Evolutionary conservation across 2,888 invertebrate genomes (phyloP), one percentile per base, ranked within the genome.

Genomic region (Candidula unifasciata): DNA sequence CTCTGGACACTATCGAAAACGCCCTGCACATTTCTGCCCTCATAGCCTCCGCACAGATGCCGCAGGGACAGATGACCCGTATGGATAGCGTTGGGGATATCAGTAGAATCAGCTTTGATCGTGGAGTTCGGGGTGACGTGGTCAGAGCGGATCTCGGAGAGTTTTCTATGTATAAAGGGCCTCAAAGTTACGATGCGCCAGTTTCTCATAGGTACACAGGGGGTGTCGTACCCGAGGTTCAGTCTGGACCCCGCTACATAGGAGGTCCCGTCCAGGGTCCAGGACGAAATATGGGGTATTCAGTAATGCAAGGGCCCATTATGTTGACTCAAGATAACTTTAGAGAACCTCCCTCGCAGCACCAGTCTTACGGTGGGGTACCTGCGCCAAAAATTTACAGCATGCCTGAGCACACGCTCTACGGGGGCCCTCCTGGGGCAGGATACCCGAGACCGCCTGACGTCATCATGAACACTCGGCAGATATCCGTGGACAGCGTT

Each of bases 1-100:
- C 99, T 92, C 98, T 90, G 86, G 90, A 90, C 60, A 88, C 86
- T 16, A 86, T 86, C 27, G 88, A 88, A 21, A 89, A 90, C 83
- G 91, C 90, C 57, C 81, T 90, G 24, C 84, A 87, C 77, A 88
- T 91, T n/a, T 81, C 54, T 69, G 86, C 85, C 3, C 66, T 86
- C 6, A 80, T 88, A 13, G 35, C 66, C 37, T 82, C 82, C 27
- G 74, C 84, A 35, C 85, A 85, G 74, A 44, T 52, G 44, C 64
- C 74, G 3, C 13, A 27, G 6, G 69, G 78, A 24, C 57, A 33
- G 16, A 54, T 33, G 3, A 35, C 18, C n/a, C 30, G 33, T 16
- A 6, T 21, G 3, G 79, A 66, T 21, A 57, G 37, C 0, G 33
- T 1, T 5, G 84, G 37, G 10, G 74, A 79, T 24, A 21, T 33